Evolutionary conservation across 2,888 invertebrate genomes (phyloP).

Genomic region (Yponomeuta cagnagella): DNA sequence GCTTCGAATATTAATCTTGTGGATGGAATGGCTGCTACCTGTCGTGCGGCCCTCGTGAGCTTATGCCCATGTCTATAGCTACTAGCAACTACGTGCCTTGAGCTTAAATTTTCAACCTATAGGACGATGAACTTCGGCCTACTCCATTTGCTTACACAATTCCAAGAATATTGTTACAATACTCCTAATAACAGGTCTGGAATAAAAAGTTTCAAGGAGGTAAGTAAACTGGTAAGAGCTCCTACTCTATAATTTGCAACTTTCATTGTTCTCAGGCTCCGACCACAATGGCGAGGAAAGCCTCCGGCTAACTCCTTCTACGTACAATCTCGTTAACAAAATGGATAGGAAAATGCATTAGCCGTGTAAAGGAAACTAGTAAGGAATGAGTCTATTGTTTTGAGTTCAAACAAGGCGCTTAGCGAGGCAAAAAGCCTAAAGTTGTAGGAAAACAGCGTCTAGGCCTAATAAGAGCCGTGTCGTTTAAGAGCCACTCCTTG

Average conservation of each 20-base stretch:
- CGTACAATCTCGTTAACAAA: conserved; percentile 26
- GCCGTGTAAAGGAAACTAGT: conserved; percentile 39
- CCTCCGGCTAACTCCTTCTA: neutral
- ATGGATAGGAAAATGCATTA: conserved; percentile 43
- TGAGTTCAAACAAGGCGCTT: conserved; percentile 23
- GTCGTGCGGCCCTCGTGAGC: conserved; percentile 36
- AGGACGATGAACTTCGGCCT: conserved; percentile 53
- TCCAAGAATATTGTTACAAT: neutral
- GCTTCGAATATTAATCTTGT: conserved; percentile 71
- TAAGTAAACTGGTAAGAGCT: neutral
- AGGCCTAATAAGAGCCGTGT: conserved; percentile 25
- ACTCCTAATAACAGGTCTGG: neutral
- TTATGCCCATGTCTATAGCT: conserved; percentile 1
- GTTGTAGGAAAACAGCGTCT: conserved; percentile 43
- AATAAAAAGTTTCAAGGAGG: neutral
- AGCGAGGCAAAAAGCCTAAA: conserved; percentile 44
- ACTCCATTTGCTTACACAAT: neutral
- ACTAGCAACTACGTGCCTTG: conserved; percentile 23
- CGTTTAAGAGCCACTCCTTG: conserved; percentile 34
- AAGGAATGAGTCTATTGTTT: conserved; percentile 48
- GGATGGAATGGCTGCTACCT: conserved; percentile 39
- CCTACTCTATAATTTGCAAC: neutral
- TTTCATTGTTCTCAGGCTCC: conserved; percentile 1
- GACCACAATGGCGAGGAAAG: neutral
- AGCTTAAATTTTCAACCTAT: conserved; percentile 38